phyloP scores from a whole-genome alignment of 2,888 invertebrate species.

The Auanema freiburgensis region DNA sequence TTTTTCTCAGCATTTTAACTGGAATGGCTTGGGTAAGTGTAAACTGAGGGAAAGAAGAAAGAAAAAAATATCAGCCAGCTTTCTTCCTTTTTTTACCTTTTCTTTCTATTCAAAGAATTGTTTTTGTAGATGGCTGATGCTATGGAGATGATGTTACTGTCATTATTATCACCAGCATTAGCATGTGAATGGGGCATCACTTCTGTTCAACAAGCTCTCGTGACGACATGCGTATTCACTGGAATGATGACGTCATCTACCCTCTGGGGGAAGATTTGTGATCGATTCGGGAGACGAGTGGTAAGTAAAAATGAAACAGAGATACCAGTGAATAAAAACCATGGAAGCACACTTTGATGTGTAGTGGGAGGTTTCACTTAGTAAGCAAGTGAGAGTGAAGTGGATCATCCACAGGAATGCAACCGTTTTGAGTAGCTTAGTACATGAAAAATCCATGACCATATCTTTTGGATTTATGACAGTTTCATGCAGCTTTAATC shows the following conservation, averaged over 20 bases:
- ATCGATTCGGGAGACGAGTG: conserved; percentile 66
- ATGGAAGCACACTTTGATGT: no score
- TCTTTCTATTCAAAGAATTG: background rate
- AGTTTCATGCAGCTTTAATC: no score
- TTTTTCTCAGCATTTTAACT: conserved; percentile 68
- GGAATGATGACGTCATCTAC: conserved; percentile 97
- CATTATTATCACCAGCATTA: conserved; percentile 87
- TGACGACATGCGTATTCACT: conserved; percentile 22
- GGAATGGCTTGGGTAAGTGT: conserved; percentile 68
- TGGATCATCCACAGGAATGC: background rate
- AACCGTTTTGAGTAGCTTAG: no score
- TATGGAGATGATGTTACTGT: conserved; percentile 96
- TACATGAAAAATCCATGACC: background rate
- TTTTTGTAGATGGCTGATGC: conserved; percentile 92
- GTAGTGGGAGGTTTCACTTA: background rate
- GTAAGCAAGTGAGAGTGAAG: background rate
- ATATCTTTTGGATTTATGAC: background rate
- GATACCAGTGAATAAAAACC: background rate
- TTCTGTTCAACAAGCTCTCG: conserved; percentile 48
- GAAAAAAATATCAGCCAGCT: background rate
- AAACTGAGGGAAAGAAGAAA: background rate
- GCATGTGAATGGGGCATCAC: conserved; percentile 92
- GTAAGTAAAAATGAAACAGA: conserved; percentile 25
- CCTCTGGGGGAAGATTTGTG: conserved; percentile 92
- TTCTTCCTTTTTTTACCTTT: background rate